Evolutionary conservation across 2,113 vertebrate genomes (phyloP).

Genomic region (Rhinopomastus cyanomelas): DNA sequence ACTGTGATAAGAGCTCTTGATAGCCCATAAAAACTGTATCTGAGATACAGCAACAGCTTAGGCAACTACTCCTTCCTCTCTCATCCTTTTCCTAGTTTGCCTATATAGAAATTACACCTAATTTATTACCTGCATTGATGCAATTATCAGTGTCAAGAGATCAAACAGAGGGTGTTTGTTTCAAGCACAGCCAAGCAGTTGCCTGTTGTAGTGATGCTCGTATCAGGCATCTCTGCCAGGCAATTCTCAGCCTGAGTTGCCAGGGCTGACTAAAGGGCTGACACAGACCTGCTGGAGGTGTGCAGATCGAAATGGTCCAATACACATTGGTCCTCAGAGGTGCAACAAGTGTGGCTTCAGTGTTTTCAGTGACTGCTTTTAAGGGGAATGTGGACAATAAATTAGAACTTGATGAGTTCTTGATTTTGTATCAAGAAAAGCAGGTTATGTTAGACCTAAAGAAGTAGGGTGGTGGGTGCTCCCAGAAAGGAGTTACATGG

Average conservation of each 20-base stretch:
- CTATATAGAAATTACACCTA: neutral
- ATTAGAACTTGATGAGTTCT: neutral
- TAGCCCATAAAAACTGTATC: fast-evolving
- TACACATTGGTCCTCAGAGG: fast-evolving
- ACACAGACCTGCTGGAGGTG: neutral
- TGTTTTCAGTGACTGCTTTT: neutral
- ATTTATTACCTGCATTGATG: neutral
- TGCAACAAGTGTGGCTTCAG: neutral
- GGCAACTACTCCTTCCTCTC: neutral
- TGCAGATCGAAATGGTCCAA: neutral
- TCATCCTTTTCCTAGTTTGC: neutral
- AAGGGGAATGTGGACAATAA: neutral
- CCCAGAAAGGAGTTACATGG: neutral
- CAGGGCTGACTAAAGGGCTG: neutral
- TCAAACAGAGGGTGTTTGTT: neutral
- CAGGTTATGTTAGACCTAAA: neutral
- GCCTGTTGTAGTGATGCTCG: neutral
- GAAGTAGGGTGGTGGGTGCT: neutral
- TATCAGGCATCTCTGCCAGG: neutral
- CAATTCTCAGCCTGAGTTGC: neutral
- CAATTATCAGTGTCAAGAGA: neutral
- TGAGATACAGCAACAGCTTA: neutral
- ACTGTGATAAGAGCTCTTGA: neutral
- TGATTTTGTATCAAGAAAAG: neutral
- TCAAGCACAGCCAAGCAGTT: neutral